Percentiles rank a stretch among this genome's conserved stretches.
These are phyloP conservation scores for Abrostola triplasia DNA, from an alignment of 2,888 invertebrate genomes.

Conservation along the genomic window DNA sequence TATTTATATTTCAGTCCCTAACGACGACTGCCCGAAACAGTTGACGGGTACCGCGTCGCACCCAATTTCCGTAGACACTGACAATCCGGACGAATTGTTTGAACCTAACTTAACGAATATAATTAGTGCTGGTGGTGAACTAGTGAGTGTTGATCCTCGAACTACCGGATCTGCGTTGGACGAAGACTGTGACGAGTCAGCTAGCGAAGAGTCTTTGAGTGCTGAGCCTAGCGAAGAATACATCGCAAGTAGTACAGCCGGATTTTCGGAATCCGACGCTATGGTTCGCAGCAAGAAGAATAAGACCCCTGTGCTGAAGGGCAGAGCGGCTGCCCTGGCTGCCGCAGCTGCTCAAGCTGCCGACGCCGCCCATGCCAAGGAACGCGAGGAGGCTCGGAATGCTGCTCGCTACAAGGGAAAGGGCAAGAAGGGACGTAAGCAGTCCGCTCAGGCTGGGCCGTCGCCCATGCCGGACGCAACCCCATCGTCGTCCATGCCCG, in stretches of 20 bases:
- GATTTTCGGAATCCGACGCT: conserved; percentile 18
- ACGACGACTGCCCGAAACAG: conserved; percentile 29
- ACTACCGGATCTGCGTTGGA: background rate
- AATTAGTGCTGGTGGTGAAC: conserved; percentile 2
- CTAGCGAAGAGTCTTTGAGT: conserved; percentile 26
- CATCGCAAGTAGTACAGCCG: conserved; percentile 26
- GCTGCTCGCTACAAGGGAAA: conserved; percentile 1
- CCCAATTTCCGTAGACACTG: conserved; percentile 15
- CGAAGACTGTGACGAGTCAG: conserved; percentile 18
- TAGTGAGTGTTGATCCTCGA: conserved; percentile 5
- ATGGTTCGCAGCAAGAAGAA: conserved; percentile 25
- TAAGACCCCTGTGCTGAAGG: conserved; percentile 25
- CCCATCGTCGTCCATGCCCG: conserved; percentile 9
- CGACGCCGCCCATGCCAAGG: conserved; percentile 6
- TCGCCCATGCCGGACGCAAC: conserved; percentile 4
- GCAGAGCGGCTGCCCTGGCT: conserved; percentile 29
- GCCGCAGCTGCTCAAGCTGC: conserved; percentile 13
- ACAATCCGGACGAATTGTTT: conserved; percentile 36
- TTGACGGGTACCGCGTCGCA: conserved; percentile 5
- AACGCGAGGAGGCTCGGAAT: conserved; percentile 8
- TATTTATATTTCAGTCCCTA: conserved; percentile 36
- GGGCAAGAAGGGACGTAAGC: background rate
- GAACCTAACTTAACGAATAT: conserved; percentile 23
- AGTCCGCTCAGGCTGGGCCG: background rate
- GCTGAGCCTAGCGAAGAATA: conserved; percentile 29